These are phyloP conservation scores for Pongo pygmaeus DNA, from an alignment of 2,113 vertebrate genomes.

Conservation along the genomic window DNA sequence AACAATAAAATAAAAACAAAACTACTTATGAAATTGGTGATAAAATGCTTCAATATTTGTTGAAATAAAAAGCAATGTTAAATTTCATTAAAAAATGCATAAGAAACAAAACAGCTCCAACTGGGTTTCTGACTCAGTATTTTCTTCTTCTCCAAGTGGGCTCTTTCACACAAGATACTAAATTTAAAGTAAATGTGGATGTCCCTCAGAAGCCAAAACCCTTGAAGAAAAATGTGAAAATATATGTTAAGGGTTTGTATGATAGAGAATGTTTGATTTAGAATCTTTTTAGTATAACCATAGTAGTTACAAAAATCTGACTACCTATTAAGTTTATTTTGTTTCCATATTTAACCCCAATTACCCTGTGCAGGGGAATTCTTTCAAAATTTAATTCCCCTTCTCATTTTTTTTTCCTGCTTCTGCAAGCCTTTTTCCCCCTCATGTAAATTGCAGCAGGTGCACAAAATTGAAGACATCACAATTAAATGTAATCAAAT, in stretches of 20 bases:
- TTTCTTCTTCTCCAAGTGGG: not conserved
- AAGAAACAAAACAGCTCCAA: not conserved
- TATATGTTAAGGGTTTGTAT: not conserved
- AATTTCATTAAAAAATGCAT: not conserved
- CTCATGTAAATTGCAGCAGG: slow-evolving; percentile 87
- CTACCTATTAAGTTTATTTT: slow-evolving; percentile 81
- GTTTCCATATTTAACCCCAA: slow-evolving; percentile 86
- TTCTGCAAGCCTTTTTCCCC: slow-evolving; percentile 79
- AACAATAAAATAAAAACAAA: not conserved
- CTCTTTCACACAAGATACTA: not conserved
- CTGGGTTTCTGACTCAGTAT: not conserved
- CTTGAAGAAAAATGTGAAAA: slow-evolving; percentile 57
- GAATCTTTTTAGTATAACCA: slow-evolving; percentile 46
- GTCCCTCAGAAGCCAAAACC: slow-evolving; percentile 10
- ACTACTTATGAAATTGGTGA: not conserved
- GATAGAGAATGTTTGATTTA: slow-evolving; percentile 49
- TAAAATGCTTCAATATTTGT: not conserved
- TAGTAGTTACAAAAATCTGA: slow-evolving; percentile 75
- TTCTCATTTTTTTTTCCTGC: slow-evolving; percentile 73
- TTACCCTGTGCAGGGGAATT: slow-evolving; percentile 83
- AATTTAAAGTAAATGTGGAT: slow-evolving; percentile 21
- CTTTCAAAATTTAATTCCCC: slow-evolving; percentile 83
- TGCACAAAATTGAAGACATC: slow-evolving; percentile 87
- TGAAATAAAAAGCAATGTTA: not conserved
- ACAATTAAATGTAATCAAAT: slow-evolving; percentile 92